Evolutionary conservation across 2,113 vertebrate species (phyloP), one percentile per base, ranked within the genome.

Genomic region (Cricetomys ansorgei): DNA sequence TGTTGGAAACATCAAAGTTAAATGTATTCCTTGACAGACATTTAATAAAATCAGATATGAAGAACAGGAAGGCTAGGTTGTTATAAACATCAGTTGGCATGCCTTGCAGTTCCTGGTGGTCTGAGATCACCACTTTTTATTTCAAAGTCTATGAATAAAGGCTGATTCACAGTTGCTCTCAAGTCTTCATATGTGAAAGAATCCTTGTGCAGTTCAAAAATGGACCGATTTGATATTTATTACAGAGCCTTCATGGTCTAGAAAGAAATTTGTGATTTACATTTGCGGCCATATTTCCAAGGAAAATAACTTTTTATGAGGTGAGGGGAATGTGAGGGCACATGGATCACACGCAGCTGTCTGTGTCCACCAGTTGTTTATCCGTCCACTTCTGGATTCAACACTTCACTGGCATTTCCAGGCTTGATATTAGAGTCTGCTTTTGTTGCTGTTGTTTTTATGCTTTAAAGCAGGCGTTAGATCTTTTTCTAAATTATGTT

Each of bases 121-220:
- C 98, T 95, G 96, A 98, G 96, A 97, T 97, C 91, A 76, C 45
- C 7, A 94, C 73, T 98, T 98, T 94, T 15, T 80, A 88, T 98
- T 98, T 98, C 98, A 98, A 98, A 98, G 98, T 96, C 92, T 97
- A 53, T 96, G 76, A 98, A 95, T 53, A 94, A 96, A 98, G 96
- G 96, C 95, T 98, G 96, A 48, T 98, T 97, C 97, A 88, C 94
- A 97, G 96, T 95, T 97, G 97, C 73, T 84, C 96, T 94, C 31
- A 3, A 91, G 85, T 65, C 93, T 96, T 97, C 95, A 77, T 92
- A 88, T 96, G 97, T 97, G 93, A 97, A 97, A 98, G 94, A 92
- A 96, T 94, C 84, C 96, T 97, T 97, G 75, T 94, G 94, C 77
- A 89, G 57, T 87, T 89, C 80, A 95, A 91, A 96, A 96, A 89